phyloP scores from a whole-genome alignment of 2,888 invertebrate genomes.

The Acanthococcus lagerstroemiae region DNA sequence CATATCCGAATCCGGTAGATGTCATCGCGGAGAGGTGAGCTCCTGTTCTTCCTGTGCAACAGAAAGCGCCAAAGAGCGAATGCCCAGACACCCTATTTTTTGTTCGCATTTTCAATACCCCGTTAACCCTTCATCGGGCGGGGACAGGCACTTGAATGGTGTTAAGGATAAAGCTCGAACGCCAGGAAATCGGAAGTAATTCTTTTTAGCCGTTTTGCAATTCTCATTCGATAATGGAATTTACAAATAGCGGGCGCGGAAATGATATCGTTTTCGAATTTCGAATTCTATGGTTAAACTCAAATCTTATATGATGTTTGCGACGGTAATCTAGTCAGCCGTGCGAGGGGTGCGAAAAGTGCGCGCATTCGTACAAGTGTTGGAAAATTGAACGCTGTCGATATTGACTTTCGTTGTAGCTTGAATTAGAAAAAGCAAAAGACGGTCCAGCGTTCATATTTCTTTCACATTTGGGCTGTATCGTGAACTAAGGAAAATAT shows the following conservation, averaged over 20 bases:
- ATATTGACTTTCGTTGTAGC: too few species aligned
- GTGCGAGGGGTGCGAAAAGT: too few species aligned
- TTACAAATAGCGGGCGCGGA: slow-evolving; percentile 26
- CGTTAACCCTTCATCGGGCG: slow-evolving; percentile 11
- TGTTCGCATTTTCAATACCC: slow-evolving; percentile 29
- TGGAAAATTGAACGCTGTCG: too few species aligned
- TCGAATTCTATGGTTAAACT: slow-evolving; percentile 28
- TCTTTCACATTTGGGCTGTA: too few species aligned
- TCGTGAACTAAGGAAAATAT: too few species aligned
- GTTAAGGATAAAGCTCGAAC: slow-evolving; percentile 22
- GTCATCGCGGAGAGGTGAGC: slow-evolving; percentile 26
- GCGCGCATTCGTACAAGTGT: too few species aligned
- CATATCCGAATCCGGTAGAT: slow-evolving; percentile 29
- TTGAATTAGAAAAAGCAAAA: too few species aligned
- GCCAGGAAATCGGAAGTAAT: slow-evolving; percentile 31
- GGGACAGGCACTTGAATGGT: slow-evolving; percentile 13
- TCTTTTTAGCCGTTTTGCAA: slow-evolving; percentile 29
- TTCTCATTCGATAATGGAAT: slow-evolving; percentile 30
- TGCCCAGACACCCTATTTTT: not conserved
- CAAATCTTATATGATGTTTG: slow-evolving; percentile 22
- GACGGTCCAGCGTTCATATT: too few species aligned
- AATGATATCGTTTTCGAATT: slow-evolving; percentile 30
- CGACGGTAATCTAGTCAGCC: not conserved
- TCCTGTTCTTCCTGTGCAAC: slow-evolving; percentile 25
- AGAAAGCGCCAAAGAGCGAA: not conserved